phyloP scores from a whole-genome alignment of 2,797 vertebrate species.

The Sarcophilus harrisii region DNA sequence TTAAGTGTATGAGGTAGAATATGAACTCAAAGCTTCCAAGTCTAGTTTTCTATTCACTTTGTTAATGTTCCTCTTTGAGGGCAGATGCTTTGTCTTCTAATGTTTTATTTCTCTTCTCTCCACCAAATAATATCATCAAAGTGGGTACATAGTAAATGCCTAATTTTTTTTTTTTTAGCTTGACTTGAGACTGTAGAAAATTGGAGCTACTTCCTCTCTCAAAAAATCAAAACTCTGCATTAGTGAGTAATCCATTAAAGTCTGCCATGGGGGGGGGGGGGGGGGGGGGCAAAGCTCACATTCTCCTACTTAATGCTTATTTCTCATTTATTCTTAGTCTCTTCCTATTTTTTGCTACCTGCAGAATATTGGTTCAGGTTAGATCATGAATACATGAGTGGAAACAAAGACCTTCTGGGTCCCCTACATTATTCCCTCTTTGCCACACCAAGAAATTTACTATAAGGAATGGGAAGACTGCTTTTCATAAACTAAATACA shows the following conservation, averaged over 20 bases:
- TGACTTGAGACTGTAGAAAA: not conserved
- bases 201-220: not conserved
- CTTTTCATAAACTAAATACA: not conserved
- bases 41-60: not conserved
- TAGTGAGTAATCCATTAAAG: not conserved
- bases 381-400: not conserved
- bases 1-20: not conserved
- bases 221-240: not conserved
- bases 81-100: not conserved
- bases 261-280: not conserved
- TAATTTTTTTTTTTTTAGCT: not conserved
- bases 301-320: not conserved
- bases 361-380: not conserved
- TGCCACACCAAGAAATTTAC: not conserved
- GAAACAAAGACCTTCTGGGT: not conserved
- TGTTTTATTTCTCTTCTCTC: not conserved
- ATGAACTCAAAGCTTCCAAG: not conserved
- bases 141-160: not conserved
- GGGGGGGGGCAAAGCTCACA: not conserved
- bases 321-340: not conserved
- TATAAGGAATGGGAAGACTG: not conserved
- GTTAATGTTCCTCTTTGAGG: not conserved
- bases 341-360: fast-evolving
- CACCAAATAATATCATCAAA: not conserved
- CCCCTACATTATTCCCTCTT: not conserved